Percentiles rank a stretch among this genome's conserved stretches.
Conservation (phyloP, 2,113 vertebrate species). For the Peromyscus maniculatus region DNA sequence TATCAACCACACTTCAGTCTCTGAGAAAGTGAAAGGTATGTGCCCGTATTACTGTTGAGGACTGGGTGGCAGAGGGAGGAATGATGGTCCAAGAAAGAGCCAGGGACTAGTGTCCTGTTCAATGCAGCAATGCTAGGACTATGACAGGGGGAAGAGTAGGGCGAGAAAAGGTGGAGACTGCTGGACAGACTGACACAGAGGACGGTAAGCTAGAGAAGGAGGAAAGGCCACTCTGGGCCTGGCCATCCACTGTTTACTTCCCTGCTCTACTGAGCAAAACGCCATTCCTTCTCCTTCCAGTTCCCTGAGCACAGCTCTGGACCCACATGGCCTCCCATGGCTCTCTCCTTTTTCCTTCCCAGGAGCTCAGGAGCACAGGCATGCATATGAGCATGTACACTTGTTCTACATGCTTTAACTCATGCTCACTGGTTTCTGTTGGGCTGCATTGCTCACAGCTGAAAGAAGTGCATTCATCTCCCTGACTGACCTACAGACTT, state of each 20-base stretch:
- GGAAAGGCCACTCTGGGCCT: not conserved
- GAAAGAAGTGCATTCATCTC: not conserved
- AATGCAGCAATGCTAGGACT: not conserved
- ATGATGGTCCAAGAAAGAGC: not conserved
- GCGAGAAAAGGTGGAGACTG: not conserved
- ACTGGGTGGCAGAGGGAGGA: not conserved
- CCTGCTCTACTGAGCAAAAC: not conserved
- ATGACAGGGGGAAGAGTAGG: not conserved
- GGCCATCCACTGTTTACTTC: accelerated
- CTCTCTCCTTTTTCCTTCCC: not conserved
- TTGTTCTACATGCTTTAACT: not conserved
- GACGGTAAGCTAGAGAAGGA: not conserved
- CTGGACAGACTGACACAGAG: not conserved
- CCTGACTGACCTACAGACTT: not conserved
- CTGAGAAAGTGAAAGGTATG: not conserved
- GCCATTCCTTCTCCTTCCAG: not conserved
- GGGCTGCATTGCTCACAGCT: not conserved
- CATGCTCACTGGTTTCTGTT: not conserved
- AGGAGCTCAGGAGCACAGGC: not conserved
- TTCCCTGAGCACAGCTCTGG: not conserved
- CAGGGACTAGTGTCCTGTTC: not conserved
- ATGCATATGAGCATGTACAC: too few relatives aligned
- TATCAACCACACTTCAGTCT: not conserved
- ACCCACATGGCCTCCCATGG: not conserved
- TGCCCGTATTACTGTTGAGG: not conserved